Evolutionary conservation across 2,113 vertebrate species (phyloP).

Genomic region (Mormyrus lacerda): DNA sequence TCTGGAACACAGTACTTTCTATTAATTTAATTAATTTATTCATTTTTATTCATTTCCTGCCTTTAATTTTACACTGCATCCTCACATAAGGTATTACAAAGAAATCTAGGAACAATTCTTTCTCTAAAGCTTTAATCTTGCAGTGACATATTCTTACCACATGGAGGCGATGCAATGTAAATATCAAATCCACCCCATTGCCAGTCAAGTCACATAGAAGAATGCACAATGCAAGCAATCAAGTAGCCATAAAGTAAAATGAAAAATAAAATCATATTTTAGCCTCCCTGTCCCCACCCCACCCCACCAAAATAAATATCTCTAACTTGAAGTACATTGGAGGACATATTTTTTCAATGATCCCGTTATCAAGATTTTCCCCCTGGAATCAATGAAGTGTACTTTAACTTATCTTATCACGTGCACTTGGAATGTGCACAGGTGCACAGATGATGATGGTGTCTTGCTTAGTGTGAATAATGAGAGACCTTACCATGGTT

Average conservation of each 20-base stretch:
- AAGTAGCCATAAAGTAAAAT: not conserved
- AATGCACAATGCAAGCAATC: not conserved
- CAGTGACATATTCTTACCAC: not conserved
- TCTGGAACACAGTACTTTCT: not conserved
- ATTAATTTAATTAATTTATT: not conserved
- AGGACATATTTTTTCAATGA: not conserved
- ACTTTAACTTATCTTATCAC: not conserved
- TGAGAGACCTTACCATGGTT: not conserved
- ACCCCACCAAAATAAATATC: not conserved
- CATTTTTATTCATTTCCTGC: not conserved
- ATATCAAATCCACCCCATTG: not conserved
- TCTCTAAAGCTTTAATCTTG: not conserved
- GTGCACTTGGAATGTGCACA: not conserved
- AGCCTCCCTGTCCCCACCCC: not conserved
- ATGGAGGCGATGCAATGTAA: conserved; percentile 3
- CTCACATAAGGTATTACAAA: not conserved
- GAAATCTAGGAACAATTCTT: not conserved
- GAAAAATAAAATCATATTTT: not conserved
- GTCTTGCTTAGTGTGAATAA: not conserved
- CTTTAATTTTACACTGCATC: not conserved
- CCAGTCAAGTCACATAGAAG: not conserved
- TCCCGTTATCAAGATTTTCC: not conserved
- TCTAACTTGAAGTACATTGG: not conserved
- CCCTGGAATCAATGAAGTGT: not conserved
- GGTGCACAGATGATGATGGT: not conserved